Base-by-base conservation (phyloP, 2,797 vertebrate species). In the Cuculus canorus region DNA sequence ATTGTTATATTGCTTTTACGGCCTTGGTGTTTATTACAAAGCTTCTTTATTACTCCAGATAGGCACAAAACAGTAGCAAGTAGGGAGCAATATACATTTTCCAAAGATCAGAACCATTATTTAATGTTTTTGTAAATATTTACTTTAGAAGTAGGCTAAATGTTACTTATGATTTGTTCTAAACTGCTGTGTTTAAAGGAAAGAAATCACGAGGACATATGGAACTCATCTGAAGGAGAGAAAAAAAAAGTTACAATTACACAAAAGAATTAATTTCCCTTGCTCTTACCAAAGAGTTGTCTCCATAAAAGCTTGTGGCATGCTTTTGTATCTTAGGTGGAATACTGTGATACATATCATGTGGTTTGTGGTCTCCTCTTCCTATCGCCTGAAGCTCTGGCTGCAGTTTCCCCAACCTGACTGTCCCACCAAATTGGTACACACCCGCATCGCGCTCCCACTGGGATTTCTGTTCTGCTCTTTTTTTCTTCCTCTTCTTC, bases 41-140 rank as follows among this genome's bases (percentile, higher is more conserved):
- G 60, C 50, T 81, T 66, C 82, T 88, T 66, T 84, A 30, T 73
- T 90, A 43, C 37, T 85, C 48, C 48, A 68, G 52, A 93, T 86
- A 93, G 56, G 82, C 87, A 90, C 32, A 57, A 63, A 96, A 92
- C 95, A 88, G 97, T 96, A 97, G 97, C 96, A 96, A 91, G 93
- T 97, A 97, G 83, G 73, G 54, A 95, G 83, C 56, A 91, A 81
- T 91, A 84, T 35, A 91, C 76, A 69, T 95, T 94, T 96, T 89
- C 83, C 86, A 83, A 96, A 93, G 93, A 97, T 85, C 87, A 93
- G 88, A 88, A 82, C 54, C 64, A 93, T 76, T 96, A 97, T 96
- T 96, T 97, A 94, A 96, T 85, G 73, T 93, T 95, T 93, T 95
- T 80, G 93, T 95, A 97, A 97, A 97, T 96, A 97, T 97, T 97